Evolutionary conservation across 1,140 invertebrate genomes (phyloP).

Genomic region (Daktulosphaira vitifoliae): DNA sequence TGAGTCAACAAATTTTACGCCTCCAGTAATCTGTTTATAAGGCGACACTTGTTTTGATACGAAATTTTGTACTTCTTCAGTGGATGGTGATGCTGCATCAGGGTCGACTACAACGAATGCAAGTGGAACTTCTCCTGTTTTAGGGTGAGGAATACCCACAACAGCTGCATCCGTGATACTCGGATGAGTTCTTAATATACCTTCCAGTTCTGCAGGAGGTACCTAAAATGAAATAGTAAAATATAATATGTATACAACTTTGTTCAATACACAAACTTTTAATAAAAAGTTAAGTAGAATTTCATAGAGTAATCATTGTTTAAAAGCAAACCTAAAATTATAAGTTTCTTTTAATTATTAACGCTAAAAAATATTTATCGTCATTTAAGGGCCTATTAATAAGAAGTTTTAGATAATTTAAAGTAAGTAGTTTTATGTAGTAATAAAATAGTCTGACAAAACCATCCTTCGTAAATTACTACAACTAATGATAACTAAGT

Average conservation of each 20-base stretch:
- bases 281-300: no score
- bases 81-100: constrained; percentile 41
- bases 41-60: constrained; percentile 50
- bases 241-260: neutral
- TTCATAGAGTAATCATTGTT: no score
- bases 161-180: constrained; percentile 60
- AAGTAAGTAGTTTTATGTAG: no score
- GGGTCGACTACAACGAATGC: constrained; percentile 54
- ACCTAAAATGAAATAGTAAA: constrained; percentile 44
- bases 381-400: no score
- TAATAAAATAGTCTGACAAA: no score
- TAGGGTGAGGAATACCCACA: constrained; percentile 56
- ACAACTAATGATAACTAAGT: no score
- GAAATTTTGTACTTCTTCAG: constrained; percentile 47
- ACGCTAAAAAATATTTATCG: no score
- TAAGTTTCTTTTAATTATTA: no score
- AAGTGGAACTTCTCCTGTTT: constrained; percentile 55
- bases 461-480: no score
- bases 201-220: constrained; percentile 61
- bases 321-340: no score
- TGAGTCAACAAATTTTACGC: constrained; percentile 55
- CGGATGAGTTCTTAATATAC: constrained; percentile 56
- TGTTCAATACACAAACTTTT: no score
- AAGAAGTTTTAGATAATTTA: no score
- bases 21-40: constrained; percentile 57